Evolutionary conservation across 2,797 vertebrate genomes (phyloP).

Genomic region (Arctocebus calabarensis): DNA sequence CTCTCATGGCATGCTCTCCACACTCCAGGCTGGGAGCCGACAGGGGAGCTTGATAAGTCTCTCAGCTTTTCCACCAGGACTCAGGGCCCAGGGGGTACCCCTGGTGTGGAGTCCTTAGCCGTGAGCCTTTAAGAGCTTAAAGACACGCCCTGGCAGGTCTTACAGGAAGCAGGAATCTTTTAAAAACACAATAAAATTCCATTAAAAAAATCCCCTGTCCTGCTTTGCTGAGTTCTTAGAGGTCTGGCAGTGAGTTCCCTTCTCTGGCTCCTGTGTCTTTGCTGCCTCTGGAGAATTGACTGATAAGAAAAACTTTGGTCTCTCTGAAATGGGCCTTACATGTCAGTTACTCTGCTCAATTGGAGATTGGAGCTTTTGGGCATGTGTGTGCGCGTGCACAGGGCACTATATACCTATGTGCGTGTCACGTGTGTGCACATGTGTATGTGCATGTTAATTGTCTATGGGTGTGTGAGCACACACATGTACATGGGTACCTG

Average conservation of each 20-base stretch:
- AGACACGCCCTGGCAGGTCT: slow-evolving; percentile 64
- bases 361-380: not conserved
- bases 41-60: slow-evolving; percentile 69
- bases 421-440: not conserved
- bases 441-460: not conserved
- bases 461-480: not conserved
- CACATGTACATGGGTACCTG: not conserved
- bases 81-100: slow-evolving; percentile 76
- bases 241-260: not conserved
- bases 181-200: slow-evolving; percentile 65
- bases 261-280: not conserved
- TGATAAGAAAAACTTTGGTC: not conserved
- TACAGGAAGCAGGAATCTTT: slow-evolving; percentile 67
- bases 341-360: not conserved
- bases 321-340: accelerated
- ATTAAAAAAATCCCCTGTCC: slow-evolving; percentile 61
- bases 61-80: slow-evolving; percentile 63
- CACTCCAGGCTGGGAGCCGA: not conserved
- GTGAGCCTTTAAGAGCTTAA: slow-evolving; percentile 77
- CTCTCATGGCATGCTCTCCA: not conserved
- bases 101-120: slow-evolving; percentile 77
- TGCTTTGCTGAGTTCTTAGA: slow-evolving; percentile 75
- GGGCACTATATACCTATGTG: no score
- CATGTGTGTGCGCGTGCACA: accelerated
- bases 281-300: not conserved